These are phyloP conservation scores for Mellivora capensis DNA, from an alignment of 2,113 vertebrate genomes.

Conservation along the genomic window DNA sequence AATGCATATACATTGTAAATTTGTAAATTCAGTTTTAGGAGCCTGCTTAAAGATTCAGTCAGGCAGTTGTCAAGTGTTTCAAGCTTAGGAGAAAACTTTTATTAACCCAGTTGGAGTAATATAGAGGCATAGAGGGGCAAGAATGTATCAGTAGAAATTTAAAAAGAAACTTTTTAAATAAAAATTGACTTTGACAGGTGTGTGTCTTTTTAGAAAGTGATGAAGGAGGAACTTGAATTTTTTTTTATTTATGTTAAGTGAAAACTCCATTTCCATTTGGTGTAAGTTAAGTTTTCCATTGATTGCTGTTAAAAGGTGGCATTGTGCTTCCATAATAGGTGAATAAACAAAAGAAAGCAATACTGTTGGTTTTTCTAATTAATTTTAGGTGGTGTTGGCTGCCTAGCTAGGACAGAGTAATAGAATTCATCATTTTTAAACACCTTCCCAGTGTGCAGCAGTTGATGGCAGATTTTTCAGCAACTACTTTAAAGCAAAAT, in stretches of 20 bases:
- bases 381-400: background rate
- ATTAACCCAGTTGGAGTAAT: background rate
- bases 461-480: background rate
- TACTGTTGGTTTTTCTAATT: background rate
- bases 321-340: background rate
- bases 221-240: background rate
- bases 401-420: background rate
- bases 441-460: background rate
- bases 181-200: background rate
- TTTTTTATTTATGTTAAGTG: slow-evolving; percentile 1
- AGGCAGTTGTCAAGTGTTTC: background rate
- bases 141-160: background rate
- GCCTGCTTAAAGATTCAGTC: background rate
- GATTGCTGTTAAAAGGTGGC: background rate
- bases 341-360: background rate
- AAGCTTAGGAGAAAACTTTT: background rate
- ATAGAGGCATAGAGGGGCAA: background rate
- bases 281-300: slow-evolving; percentile 24
- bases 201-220: background rate
- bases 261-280: slow-evolving; percentile 24
- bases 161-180: slow-evolving; percentile 23
- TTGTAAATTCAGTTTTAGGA: slow-evolving; percentile 7
- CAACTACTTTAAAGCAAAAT: background rate
- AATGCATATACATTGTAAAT: background rate
- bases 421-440: slow-evolving; percentile 6